Conservation (phyloP, 2,113 vertebrate genomes). For the Xiphophorus maculatus region DNA sequence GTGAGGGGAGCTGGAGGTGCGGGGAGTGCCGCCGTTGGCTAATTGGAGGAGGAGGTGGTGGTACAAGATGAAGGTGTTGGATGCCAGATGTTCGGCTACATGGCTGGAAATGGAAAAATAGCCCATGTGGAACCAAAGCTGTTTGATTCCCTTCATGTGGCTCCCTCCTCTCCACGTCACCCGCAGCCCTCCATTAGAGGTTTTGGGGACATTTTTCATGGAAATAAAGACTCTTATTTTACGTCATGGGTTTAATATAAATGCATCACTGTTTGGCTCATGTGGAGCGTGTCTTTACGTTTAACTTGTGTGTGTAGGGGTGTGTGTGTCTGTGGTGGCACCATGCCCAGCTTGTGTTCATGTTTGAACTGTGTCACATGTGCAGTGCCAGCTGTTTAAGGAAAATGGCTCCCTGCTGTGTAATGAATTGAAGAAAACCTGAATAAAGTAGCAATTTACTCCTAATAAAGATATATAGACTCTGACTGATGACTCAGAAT, state of each 20-base stretch:
- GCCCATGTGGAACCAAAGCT: constrained; percentile 56
- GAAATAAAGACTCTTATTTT: constrained; percentile 62
- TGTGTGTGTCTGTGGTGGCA: constrained; percentile 14
- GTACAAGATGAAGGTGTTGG: constrained; percentile 51
- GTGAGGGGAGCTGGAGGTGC: too few relatives aligned
- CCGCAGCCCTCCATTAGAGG: constrained; percentile 57
- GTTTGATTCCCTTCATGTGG: constrained; percentile 72
- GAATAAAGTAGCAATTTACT: constrained; percentile 47
- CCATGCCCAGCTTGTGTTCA: constrained; percentile 22
- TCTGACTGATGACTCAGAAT: constrained; percentile 18
- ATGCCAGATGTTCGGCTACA: constrained; percentile 67
- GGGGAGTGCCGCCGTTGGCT: neutral
- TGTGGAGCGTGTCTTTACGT: constrained; percentile 8
- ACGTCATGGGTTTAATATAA: constrained; percentile 61
- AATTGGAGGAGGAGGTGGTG: constrained; percentile 51
- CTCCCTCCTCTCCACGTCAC: constrained; percentile 36
- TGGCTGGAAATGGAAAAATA: constrained; percentile 61
- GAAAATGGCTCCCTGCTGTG: constrained; percentile 38
- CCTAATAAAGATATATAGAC: constrained; percentile 42
- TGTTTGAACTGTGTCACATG: constrained; percentile 18
- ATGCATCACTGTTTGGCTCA: constrained; percentile 28
- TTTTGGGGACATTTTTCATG: constrained; percentile 59
- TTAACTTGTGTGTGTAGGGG: neutral
- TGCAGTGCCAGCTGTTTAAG: constrained; percentile 35
- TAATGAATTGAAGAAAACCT: constrained; percentile 40